Evolutionary conservation across 1,140 invertebrate genomes (phyloP).

Genomic region (Drosophila pallidifrons): DNA sequence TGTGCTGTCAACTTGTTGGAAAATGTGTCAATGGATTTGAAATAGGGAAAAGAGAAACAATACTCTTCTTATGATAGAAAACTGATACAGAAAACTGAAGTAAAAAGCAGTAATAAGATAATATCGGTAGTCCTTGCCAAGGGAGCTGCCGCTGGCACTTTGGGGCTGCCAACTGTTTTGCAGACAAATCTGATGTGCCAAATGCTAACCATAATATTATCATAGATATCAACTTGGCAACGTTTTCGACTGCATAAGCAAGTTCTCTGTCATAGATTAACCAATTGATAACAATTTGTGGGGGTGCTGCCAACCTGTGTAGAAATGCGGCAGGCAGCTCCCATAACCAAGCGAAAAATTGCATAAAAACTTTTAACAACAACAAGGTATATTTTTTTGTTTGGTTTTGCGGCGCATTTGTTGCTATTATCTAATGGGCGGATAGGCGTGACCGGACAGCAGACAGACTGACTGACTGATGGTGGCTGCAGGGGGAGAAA

Average conservation of each 20-base stretch:
- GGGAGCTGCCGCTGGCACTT: not conserved
- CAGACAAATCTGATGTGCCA: no score
- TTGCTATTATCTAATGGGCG: conserved; percentile 62
- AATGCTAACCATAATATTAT: no score
- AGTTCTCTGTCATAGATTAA: not conserved
- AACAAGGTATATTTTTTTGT: conserved; percentile 6
- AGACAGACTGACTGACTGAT: not conserved
- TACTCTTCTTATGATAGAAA: no score
- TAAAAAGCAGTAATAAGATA: no score
- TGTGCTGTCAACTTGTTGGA: conserved; percentile 7
- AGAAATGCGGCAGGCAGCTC: not conserved
- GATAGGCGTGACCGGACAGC: conserved; percentile 40
- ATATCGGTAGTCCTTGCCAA: no score
- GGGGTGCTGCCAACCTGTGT: conserved; percentile 10
- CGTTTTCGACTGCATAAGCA: not conserved
- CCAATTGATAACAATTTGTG: not conserved
- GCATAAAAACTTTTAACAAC: conserved; percentile 45
- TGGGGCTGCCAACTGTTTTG: not conserved
- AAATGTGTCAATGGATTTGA: not conserved
- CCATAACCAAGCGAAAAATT: conserved; percentile 31
- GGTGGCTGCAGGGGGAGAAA: no score
- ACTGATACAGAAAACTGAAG: no score
- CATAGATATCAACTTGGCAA: no score
- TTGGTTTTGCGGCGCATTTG: conserved; percentile 31
- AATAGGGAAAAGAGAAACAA: not conserved